phyloP scores from a whole-genome alignment of 2,797 vertebrate species.

The Lutjanus argentimaculatus region DNA sequence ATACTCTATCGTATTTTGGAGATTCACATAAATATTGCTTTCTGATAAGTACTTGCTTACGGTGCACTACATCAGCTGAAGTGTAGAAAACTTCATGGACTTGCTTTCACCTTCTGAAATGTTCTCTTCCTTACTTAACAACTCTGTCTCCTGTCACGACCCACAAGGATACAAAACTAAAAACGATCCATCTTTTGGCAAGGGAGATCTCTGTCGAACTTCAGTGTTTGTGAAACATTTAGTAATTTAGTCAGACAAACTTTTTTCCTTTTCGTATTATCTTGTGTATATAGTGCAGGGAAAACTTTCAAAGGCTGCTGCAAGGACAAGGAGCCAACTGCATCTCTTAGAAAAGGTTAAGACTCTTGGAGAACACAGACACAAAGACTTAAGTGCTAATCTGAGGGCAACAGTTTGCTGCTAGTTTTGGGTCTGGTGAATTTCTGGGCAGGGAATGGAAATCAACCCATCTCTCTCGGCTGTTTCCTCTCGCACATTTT shows the following conservation, averaged over 20 bases:
- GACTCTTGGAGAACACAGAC: conserved; percentile 32
- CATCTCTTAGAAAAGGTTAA: conserved; percentile 39
- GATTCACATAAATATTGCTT: conserved; percentile 58
- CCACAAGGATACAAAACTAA: conserved; percentile 6
- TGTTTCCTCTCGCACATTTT: conserved; percentile 25
- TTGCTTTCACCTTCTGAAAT: conserved; percentile 42
- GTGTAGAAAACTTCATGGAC: conserved; percentile 30
- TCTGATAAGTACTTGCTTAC: conserved; percentile 54
- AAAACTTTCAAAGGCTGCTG: conserved; percentile 36
- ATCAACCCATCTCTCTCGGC: conserved; percentile 20
- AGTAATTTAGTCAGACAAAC: conserved; percentile 6
- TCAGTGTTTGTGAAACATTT: conserved; percentile 4
- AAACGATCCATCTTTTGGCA: not conserved
- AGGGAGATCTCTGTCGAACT: not conserved
- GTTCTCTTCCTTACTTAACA: conserved; percentile 10
- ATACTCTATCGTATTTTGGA: conserved; percentile 33
- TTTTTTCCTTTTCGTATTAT: conserved; percentile 10
- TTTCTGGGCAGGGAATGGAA: conserved; percentile 29
- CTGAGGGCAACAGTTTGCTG: conserved; percentile 29
- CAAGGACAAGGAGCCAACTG: conserved; percentile 28
- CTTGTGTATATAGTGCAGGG: conserved; percentile 11
- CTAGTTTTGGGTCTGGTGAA: conserved; percentile 26
- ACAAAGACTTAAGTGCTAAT: conserved; percentile 5
- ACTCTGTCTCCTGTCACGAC: not conserved
- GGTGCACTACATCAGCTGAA: conserved; percentile 19